These are phyloP conservation scores for Carduelis carduelis DNA, from an alignment of 2,797 vertebrate genomes.

Conservation along the genomic window DNA sequence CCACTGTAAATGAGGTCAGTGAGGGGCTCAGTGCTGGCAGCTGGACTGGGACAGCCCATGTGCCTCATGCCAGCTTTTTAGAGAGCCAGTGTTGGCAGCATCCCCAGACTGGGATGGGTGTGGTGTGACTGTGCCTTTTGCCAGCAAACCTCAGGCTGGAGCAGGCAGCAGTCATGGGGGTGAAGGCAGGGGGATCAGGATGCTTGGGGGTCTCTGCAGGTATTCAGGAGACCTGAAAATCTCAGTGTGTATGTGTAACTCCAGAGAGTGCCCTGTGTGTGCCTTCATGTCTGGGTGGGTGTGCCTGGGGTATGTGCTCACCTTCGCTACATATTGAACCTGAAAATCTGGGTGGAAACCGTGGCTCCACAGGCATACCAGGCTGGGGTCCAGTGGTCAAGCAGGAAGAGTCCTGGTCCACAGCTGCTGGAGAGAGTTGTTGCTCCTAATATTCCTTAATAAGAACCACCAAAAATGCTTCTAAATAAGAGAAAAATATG, in stretches of 20 bases:
- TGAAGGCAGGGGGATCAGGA: not conserved
- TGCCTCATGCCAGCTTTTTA: not conserved
- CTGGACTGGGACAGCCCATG: not conserved
- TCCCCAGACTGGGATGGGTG: no score
- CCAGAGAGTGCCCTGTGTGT: not conserved
- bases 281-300: not conserved
- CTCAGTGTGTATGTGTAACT: not conserved
- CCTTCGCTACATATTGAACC: not conserved
- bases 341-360: not conserved
- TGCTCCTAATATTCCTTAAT: not conserved
- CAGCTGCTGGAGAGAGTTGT: not conserved
- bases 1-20: not conserved
- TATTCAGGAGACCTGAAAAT: not conserved
- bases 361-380: fast-evolving
- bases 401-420: not conserved
- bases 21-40: not conserved
- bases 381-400: not conserved
- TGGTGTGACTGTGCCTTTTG: no score
- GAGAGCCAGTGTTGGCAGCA: not conserved
- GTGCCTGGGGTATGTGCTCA: not conserved
- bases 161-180: fast-evolving
- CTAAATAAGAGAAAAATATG: not conserved
- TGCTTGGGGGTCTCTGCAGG: not conserved
- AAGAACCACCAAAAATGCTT: not conserved
- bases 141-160: not conserved